These are phyloP conservation scores for Plebejus argus DNA, from an alignment of 2,888 invertebrate genomes.

Conservation along the genomic window DNA sequence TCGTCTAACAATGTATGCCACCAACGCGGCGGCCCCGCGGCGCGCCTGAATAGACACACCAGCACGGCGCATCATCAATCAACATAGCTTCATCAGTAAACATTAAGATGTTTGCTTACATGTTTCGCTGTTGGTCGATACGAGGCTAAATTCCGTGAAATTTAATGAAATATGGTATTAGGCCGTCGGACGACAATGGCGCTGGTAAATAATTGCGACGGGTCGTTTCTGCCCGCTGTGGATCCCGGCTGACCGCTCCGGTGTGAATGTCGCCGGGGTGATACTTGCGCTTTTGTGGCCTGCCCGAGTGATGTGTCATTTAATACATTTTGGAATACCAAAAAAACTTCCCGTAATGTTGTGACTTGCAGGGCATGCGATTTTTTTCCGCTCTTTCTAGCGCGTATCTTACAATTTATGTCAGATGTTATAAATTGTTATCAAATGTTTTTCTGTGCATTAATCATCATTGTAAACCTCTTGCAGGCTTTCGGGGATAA, in stretches of 20 bases:
- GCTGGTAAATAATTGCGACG: slow-evolving; percentile 56
- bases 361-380: background rate
- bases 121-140: slow-evolving; percentile 71
- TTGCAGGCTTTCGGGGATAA: background rate
- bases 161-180: slow-evolving; percentile 65
- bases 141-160: slow-evolving; percentile 72
- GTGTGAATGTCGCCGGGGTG: slow-evolving; percentile 51
- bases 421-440: slow-evolving; percentile 17
- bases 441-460: slow-evolving; percentile 11
- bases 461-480: slow-evolving; percentile 2
- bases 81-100: slow-evolving; percentile 80
- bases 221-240: slow-evolving; percentile 49
- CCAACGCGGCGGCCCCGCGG: slow-evolving; percentile 69
- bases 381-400: background rate
- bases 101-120: slow-evolving; percentile 81
- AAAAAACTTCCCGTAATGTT: slow-evolving; percentile 3
- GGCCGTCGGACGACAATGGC: slow-evolving; percentile 57
- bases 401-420: background rate
- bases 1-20: slow-evolving; percentile 55
- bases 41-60: slow-evolving; percentile 75
- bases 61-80: slow-evolving; percentile 75
- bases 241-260: slow-evolving; percentile 55
- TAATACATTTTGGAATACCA: slow-evolving; percentile 10
- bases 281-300: slow-evolving; percentile 4
- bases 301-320: slow-evolving; percentile 23